Percentiles rank a stretch among this genome's conserved stretches.
Evolutionary conservation across 2,888 invertebrate genomes (phyloP).

Genomic region (Aphidius colemani): DNA sequence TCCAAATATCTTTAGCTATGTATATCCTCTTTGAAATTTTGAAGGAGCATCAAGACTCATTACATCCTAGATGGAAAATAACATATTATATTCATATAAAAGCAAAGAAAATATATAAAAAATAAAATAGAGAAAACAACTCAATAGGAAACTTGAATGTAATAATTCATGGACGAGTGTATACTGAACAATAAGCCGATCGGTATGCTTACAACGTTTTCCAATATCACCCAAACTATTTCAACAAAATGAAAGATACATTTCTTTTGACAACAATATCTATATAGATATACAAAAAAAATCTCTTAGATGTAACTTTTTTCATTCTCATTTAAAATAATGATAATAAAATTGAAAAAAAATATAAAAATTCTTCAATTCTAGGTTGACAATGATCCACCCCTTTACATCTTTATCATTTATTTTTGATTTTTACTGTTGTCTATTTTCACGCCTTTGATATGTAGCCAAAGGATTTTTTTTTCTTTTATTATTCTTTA

Average conservation of each 20-base stretch:
- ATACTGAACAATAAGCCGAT: conserved; percentile 28
- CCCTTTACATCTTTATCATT: neutral
- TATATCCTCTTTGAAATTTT: too few species aligned
- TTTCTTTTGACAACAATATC: conserved; percentile 10
- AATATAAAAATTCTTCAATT: conserved; percentile 6
- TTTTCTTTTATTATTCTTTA: neutral
- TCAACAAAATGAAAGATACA: conserved; percentile 25
- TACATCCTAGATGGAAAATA: too few species aligned
- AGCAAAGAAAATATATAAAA: too few species aligned
- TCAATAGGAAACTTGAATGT: too few species aligned
- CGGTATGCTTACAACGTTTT: conserved; percentile 29
- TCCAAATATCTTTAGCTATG: too few species aligned
- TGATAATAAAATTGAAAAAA: neutral
- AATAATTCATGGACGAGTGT: neutral
- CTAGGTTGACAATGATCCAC: conserved; percentile 20
- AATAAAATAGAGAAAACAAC: too few species aligned
- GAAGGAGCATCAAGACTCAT: too few species aligned
- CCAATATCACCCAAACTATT: conserved; percentile 29
- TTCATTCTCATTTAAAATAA: neutral
- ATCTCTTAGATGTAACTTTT: conserved; percentile 16
- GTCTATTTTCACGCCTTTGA: conserved; percentile 21
- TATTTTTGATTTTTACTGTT: neutral
- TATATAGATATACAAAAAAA: conserved; percentile 6
- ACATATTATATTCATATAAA: too few species aligned
- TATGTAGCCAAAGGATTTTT: conserved; percentile 9